A percentile compares a stretch with the other conserved stretches of the same genome.
phyloP scores from a whole-genome alignment of 1,140 invertebrate genomes.

The Drosophila rufa region DNA sequence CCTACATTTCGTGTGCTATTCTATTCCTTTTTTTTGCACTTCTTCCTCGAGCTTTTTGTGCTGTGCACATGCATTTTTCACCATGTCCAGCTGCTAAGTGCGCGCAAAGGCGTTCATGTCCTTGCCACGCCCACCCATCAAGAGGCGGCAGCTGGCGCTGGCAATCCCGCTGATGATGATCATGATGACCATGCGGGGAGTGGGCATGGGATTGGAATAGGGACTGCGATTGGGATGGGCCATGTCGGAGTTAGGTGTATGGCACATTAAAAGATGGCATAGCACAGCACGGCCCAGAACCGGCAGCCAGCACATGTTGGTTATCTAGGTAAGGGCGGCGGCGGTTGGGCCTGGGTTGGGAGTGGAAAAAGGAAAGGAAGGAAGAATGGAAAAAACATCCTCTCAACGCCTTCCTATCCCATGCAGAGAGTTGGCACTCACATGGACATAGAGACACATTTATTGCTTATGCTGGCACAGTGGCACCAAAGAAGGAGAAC shows the following conservation, averaged over 20 bases:
- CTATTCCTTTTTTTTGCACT: conserved; percentile 26
- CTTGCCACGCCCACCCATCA: conserved; percentile 60
- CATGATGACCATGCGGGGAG: conserved; percentile 41
- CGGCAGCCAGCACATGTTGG: conserved; percentile 55
- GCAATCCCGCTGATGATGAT: conserved; percentile 37
- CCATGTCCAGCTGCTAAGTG: conserved; percentile 63
- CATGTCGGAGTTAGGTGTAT: conserved; percentile 56
- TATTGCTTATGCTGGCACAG: conserved; percentile 62
- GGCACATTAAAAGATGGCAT: conserved; percentile 74
- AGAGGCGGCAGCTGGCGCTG: conserved; percentile 52
- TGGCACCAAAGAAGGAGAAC: background rate
- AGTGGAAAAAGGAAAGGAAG: conserved; percentile 2
- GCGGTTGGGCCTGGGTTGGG: background rate
- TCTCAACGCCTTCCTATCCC: conserved; percentile 58
- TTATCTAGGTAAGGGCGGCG: conserved; percentile 43
- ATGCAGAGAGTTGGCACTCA: conserved; percentile 53
- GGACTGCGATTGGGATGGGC: conserved; percentile 13
- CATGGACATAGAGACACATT: conserved; percentile 51
- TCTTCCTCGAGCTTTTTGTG: conserved; percentile 35
- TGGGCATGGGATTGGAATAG: conserved; percentile 3
- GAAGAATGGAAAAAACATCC: conserved; percentile 48
- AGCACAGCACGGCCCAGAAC: conserved; percentile 4
- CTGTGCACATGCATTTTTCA: conserved; percentile 68
- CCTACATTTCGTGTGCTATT: conserved; percentile 59
- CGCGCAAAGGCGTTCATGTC: conserved; percentile 58